Conservation (phyloP, 2,113 vertebrate genomes). For the Tachysurus fulvidraco region DNA sequence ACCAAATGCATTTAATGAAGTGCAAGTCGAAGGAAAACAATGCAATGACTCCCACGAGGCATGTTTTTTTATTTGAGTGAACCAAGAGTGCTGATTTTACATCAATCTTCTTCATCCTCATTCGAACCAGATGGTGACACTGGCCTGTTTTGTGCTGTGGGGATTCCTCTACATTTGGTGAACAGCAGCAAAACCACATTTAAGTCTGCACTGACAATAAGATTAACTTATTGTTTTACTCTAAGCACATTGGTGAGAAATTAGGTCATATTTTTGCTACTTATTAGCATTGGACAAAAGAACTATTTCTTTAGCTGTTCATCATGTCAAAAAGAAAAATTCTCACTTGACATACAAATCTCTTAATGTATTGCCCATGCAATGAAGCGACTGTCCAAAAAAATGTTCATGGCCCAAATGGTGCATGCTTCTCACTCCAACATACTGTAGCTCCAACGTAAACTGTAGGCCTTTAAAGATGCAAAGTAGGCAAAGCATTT, state of each 20-base stretch:
- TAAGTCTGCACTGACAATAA: constrained; percentile 7
- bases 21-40: constrained; percentile 42
- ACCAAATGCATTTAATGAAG: constrained; percentile 39
- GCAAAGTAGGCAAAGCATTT: constrained; percentile 23
- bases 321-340: not conserved
- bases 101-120: constrained; percentile 25
- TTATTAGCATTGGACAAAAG: constrained; percentile 18
- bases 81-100: constrained; percentile 30
- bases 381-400: not conserved
- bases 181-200: constrained; percentile 44
- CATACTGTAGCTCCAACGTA: not conserved
- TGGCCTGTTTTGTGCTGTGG: constrained; percentile 29
- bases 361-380: not conserved
- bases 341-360: not conserved
- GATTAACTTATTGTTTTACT: constrained; percentile 43
- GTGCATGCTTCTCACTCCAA: not conserved
- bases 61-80: constrained; percentile 46
- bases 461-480: not conserved
- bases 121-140: constrained; percentile 62
- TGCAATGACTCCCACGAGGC: constrained; percentile 14
- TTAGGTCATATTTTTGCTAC: not conserved
- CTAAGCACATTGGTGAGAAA: constrained; percentile 17
- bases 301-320: not conserved
- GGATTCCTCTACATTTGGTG: constrained; percentile 55
- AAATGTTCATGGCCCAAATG: not conserved